Conservation (phyloP, 2,888 invertebrate species). For the Celastrina argiolus region DNA sequence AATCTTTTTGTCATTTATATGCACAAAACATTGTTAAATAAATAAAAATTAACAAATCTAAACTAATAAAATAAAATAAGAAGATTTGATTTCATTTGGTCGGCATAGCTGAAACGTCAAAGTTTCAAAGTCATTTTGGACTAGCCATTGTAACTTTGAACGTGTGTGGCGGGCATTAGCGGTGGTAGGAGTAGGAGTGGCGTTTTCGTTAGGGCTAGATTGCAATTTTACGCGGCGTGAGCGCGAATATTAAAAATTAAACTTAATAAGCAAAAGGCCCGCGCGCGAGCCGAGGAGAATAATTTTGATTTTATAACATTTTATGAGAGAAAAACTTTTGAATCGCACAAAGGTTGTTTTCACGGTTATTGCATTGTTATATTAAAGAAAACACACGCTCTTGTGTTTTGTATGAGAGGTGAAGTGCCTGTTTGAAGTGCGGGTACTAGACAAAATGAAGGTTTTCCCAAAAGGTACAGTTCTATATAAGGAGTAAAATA, state of each 20-base stretch:
- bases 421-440: too few species aligned
- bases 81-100: too few species aligned
- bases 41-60: too few species aligned
- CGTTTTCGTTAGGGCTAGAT: constrained; percentile 48
- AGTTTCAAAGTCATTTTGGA: too few species aligned
- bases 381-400: background rate
- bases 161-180: background rate
- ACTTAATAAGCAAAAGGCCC: constrained; percentile 64
- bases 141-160: too few species aligned
- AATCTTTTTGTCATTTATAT: too few species aligned
- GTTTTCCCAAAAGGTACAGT: too few species aligned
- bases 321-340: constrained; percentile 27
- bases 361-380: constrained; percentile 6
- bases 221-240: constrained; percentile 71
- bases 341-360: constrained; percentile 23
- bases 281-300: constrained; percentile 35
- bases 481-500: too few species aligned
- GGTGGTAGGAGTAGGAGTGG: constrained; percentile 25
- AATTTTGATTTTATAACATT: constrained; percentile 34
- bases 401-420: background rate
- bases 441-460: too few species aligned
- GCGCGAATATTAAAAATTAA: constrained; percentile 76
- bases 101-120: too few species aligned
- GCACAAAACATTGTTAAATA: too few species aligned
- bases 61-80: too few species aligned